These are phyloP conservation scores for Anthophora plumipes DNA, from an alignment of 2,888 invertebrate genomes.

Conservation along the genomic window DNA sequence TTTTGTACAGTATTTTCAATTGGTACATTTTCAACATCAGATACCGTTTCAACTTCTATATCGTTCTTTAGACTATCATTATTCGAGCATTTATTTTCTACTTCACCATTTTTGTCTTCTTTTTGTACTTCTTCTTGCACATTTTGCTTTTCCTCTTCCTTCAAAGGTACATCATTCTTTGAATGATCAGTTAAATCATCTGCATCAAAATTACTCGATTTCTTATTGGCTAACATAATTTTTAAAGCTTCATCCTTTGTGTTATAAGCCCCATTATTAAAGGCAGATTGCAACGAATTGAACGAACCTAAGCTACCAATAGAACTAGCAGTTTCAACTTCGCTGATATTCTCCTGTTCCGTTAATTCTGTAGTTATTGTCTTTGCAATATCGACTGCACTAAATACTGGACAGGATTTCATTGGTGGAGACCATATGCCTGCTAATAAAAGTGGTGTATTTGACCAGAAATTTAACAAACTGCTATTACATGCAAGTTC, in stretches of 20 bases:
- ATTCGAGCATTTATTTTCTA: constrained; percentile 19
- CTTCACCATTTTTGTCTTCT: constrained; percentile 5
- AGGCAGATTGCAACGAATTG: constrained; percentile 78
- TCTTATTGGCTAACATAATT: constrained; percentile 86
- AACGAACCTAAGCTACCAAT: constrained; percentile 82
- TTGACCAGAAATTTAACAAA: constrained; percentile 95
- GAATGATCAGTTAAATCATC: constrained; percentile 5
- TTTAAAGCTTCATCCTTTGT: constrained; percentile 91
- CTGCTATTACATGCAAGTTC: constrained; percentile 88
- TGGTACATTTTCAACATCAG: constrained; percentile 51
- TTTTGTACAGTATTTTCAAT: constrained; percentile 37
- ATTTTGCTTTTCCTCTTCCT: constrained; percentile 19
- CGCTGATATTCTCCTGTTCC: constrained; percentile 73
- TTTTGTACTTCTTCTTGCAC: constrained; percentile 15
- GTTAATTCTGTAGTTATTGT: constrained; percentile 85
- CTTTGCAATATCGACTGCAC: constrained; percentile 92
- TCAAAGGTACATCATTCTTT: constrained; percentile 2
- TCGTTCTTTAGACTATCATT: constrained; percentile 38
- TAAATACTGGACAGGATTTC: constrained; percentile 90
- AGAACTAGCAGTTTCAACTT: constrained; percentile 81
- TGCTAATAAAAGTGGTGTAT: constrained; percentile 92
- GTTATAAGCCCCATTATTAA: constrained; percentile 81
- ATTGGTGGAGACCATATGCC: constrained; percentile 94
- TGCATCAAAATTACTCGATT: constrained; percentile 8
- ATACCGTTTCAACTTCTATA: constrained; percentile 55